Evolutionary conservation across 2,888 invertebrate genomes (phyloP).

Genomic region (Myopa testacea): DNA sequence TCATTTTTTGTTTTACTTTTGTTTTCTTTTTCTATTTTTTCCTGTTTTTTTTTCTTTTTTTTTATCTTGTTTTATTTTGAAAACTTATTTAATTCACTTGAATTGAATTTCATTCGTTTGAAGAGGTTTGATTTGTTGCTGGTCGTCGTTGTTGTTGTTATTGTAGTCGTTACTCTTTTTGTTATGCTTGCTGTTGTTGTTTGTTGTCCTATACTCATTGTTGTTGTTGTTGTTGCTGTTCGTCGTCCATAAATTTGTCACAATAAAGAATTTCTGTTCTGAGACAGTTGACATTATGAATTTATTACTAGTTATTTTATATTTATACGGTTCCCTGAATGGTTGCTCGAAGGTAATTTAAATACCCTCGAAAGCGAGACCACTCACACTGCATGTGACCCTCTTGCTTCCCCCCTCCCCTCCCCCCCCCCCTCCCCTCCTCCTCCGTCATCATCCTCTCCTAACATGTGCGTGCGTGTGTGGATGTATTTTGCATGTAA

Average conservation of each 20-base stretch:
- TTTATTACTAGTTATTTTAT: conserved; percentile 67
- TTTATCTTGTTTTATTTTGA: conserved; percentile 40
- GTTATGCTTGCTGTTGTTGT: conserved; percentile 23
- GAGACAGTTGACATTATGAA: conserved; percentile 65
- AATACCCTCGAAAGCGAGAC: background rate
- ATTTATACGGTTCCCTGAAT: conserved; percentile 49
- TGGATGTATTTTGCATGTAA: background rate
- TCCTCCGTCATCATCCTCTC: background rate
- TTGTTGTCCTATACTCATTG: background rate
- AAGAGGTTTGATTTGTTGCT: too few species aligned
- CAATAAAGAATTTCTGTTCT: conserved; percentile 44
- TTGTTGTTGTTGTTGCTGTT: conserved; percentile 32
- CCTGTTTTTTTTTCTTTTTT: background rate
- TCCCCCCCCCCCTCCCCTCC: background rate
- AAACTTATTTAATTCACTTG: conserved; percentile 41
- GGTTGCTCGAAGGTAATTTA: conserved; percentile 1
- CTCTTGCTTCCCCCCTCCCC: background rate
- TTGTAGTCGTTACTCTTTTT: too few species aligned
- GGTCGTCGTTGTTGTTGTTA: too few species aligned
- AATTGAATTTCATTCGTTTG: too few species aligned
- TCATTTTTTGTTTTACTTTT: conserved; percentile 32
- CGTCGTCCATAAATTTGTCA: conserved; percentile 50
- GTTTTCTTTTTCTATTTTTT: too few species aligned
- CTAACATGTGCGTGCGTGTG: background rate
- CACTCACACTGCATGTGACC: background rate